Percentiles rank a stretch among this genome's conserved stretches.
These are phyloP conservation scores for Rhogogaster chlorosoma DNA, from an alignment of 2,888 invertebrate species.

Conservation along the genomic window DNA sequence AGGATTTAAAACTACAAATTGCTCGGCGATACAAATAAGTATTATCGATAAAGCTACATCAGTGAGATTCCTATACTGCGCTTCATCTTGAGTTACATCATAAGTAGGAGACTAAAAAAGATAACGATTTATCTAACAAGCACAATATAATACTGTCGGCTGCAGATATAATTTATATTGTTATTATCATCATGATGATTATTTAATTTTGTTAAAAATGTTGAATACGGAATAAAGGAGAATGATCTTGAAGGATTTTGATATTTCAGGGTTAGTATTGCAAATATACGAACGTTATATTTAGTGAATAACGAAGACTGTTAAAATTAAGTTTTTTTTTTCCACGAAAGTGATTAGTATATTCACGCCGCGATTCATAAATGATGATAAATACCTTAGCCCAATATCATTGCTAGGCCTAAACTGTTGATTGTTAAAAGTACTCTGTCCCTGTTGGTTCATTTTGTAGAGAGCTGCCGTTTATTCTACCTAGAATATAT, in stretches of 20 bases:
- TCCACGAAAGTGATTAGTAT: background rate
- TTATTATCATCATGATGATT: background rate
- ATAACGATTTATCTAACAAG: background rate
- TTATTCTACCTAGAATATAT: background rate
- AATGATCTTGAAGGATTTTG: background rate
- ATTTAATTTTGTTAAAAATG: background rate
- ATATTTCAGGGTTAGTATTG: background rate
- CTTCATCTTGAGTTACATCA: background rate
- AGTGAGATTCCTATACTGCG: background rate
- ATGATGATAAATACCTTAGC: slow-evolving; percentile 11
- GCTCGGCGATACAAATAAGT: background rate
- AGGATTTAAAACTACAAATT: background rate
- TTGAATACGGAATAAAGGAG: background rate
- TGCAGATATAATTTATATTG: background rate
- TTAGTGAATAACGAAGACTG: background rate
- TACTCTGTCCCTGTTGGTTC: slow-evolving; percentile 32
- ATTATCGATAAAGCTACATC: background rate
- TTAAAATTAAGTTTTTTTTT: background rate
- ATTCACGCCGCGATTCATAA: background rate
- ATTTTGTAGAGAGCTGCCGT: slow-evolving; percentile 19
- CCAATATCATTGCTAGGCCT: slow-evolving; percentile 34
- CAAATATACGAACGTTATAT: background rate
- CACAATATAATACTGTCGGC: background rate
- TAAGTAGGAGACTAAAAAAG: background rate
- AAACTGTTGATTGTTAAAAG: slow-evolving; percentile 41